Base-by-base conservation (phyloP, 2,797 vertebrate species). In the Gallinago nigripennis region DNA sequence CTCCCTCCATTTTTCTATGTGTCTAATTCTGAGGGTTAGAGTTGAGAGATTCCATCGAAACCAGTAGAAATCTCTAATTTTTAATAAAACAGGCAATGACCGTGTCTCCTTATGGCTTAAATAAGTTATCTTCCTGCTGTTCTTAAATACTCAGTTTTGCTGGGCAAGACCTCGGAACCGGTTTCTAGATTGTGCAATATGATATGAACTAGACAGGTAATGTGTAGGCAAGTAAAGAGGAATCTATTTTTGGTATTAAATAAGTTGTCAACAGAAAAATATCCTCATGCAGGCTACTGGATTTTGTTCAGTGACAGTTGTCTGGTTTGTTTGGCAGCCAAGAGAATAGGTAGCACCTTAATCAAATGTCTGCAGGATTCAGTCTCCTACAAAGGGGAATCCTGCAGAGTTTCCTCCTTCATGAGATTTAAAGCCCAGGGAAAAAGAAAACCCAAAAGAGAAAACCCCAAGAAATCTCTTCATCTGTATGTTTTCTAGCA, bases 241-340 rank as follows among this genome's bases (percentile, higher is more conserved):
- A 79, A 30, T 73, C 39, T 90, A 30, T 23, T 94, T 94, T 82
- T 88, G 31, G 18, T 60, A 66, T 86, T 94, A 90, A 94, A 68
- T 60, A 92, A 95, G 73, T 80, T 96, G 70, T 94, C 90, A 95
- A 33, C 35, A 77, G 58, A 66, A 70, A 73, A 82, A 77, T 31
- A 12, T 0, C 56, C 46, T 76, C 25, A 66, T 35, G n/a, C 33
- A 45, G 37, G 23, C 75, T 75, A 1, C 35, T 43, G 51, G 57
- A n/a, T 60, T 84, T 63, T 73, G 73, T 60, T 94, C 16, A 37
- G 77, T 83, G 86, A 58, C 66, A 76, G 46, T 70, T 83, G 85
- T 71, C 9, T 43, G 27, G 39, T 76, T 78, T 78, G 57, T 58
- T 82, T 4, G 1, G 18, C 70, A 92, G 2, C 37, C 50, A 57